A percentile compares a stretch with the other conserved stretches of the same genome.
Evolutionary conservation across 2,888 invertebrate species (phyloP).

Genomic region (Fragum sueziense): DNA sequence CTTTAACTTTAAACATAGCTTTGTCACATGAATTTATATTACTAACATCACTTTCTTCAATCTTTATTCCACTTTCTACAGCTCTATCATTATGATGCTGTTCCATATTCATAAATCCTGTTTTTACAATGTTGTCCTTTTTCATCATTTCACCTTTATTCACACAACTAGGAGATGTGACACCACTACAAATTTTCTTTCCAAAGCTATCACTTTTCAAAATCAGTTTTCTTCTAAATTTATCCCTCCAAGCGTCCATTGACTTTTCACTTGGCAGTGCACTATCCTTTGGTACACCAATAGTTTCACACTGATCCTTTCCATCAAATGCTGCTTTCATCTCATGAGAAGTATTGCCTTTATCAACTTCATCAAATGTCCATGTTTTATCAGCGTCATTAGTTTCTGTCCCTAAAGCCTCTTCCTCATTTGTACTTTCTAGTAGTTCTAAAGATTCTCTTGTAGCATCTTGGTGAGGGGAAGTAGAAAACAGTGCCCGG

Average conservation of each 20-base stretch:
- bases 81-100: too few relatives aligned
- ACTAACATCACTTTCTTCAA: background rate
- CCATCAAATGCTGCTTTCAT: too few relatives aligned
- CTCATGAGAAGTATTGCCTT: too few relatives aligned
- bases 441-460: conserved; percentile 46
- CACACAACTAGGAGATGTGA: too few relatives aligned
- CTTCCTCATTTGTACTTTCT: conserved; percentile 58
- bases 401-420: too few relatives aligned
- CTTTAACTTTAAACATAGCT: background rate
- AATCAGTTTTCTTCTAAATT: conserved; percentile 30
- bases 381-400: background rate
- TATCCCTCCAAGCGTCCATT: conserved; percentile 46
- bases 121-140: too few relatives aligned
- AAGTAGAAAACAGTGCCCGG: conserved; percentile 66
- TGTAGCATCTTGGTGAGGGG: conserved; percentile 43
- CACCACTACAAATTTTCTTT: background rate
- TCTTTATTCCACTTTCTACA: background rate
- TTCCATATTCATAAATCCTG: background rate
- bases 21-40: too few relatives aligned
- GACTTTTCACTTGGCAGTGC: background rate
- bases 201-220: conserved; percentile 25
- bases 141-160: too few relatives aligned
- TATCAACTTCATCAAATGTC: too few relatives aligned
- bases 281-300: background rate
- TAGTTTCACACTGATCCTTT: too few relatives aligned